These are phyloP conservation scores for Struthidea cinerea DNA, from an alignment of 2,113 vertebrate genomes.

Conservation along the genomic window DNA sequence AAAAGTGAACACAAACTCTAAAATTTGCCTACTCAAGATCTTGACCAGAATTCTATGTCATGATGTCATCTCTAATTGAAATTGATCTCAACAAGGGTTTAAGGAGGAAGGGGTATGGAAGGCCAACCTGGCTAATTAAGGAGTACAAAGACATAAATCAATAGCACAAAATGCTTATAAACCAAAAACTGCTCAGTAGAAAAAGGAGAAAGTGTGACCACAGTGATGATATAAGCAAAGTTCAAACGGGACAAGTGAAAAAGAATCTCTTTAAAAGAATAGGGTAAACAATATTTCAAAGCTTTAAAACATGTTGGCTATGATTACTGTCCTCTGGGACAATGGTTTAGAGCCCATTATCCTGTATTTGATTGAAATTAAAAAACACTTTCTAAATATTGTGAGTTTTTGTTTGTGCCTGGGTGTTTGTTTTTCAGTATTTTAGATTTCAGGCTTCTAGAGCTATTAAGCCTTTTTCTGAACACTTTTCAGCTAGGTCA, in stretches of 20 bases:
- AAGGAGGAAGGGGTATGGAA: background rate
- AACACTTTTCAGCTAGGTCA: background rate
- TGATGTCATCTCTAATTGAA: background rate
- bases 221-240: background rate
- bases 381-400: background rate
- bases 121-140: background rate
- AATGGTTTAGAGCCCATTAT: background rate
- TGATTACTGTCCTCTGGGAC: background rate
- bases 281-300: background rate
- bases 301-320: background rate
- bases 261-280: background rate
- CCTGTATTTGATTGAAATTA: background rate
- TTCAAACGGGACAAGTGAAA: background rate
- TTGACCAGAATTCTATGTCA: background rate
- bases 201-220: background rate
- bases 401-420: background rate
- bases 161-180: background rate
- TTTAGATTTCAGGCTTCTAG: background rate
- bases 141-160: background rate
- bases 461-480: background rate
- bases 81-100: background rate
- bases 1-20: background rate
- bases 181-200: background rate
- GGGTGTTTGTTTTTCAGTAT: background rate
- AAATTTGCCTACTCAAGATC: background rate